Evolutionary conservation across 2,797 vertebrate species (phyloP), one percentile per base, ranked within the genome.

Genomic region (Darevskia nairensis): DNA sequence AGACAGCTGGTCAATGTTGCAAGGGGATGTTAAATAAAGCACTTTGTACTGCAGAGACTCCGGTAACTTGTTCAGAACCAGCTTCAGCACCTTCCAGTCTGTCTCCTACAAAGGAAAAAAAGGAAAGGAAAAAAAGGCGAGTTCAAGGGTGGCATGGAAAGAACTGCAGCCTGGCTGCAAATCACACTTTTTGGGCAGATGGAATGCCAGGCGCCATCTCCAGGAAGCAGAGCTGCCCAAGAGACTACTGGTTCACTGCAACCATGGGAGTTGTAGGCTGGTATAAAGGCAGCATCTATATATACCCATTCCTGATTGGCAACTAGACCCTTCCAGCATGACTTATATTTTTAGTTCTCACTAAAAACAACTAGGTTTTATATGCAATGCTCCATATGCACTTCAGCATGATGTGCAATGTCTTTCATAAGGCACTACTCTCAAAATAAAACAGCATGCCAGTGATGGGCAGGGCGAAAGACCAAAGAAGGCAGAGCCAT

Each of bases 11-110:
- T 99, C 99, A 1, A 98, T 96, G 78, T 96, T 99, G 95, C 99
- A 99, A 0, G 97, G 97, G 0, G 99, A 99, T 0, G 98, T 98
- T 85, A 98, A 97, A 92, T 99, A 97, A 2, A 99, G 95, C 59
- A 99, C 98, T 96, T 99, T 99, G 88, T 98, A 98, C 91, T 98
- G 98, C 71, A 99, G 97, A 0, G 96, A 98, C 95, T 98, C 98
- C 0, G 98, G 98, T 88, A 99, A 95, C 93, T 98, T 99, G 94
- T 98, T 98, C 3, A 99, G 98, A 86, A 99, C 98, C 85, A 99
- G 95, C 94, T 99, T 99, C 93, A 99, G 93, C 86, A 99, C 99
- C 93, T 99, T 99, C 99, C 99, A 99, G 93, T 99, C 98, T 0
- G 97, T 97, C 95, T 99, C 99, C 99, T 99, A 81, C 39, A 71